Evolutionary conservation across 2,113 vertebrate species (phyloP).

Genomic region (Thamnophis sirtalis): DNA sequence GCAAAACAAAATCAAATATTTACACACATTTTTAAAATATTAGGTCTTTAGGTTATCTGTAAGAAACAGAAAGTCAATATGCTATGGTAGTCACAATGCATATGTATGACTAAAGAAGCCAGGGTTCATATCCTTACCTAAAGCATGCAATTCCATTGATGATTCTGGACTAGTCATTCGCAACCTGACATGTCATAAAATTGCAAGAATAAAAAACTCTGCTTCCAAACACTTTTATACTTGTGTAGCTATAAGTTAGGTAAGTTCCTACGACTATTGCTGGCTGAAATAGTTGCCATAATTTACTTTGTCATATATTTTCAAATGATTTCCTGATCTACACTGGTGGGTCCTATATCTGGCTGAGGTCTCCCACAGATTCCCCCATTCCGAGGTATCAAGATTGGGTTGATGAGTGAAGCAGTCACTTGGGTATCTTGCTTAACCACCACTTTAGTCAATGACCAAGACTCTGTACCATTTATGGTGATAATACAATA

Average conservation of each 20-base stretch:
- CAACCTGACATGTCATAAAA: not conserved
- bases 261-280: not conserved
- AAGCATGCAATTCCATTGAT: not conserved
- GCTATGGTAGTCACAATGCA: not conserved
- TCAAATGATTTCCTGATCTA: not conserved
- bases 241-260: not conserved
- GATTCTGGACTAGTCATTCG: not conserved
- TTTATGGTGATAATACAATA: not conserved
- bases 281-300: not conserved
- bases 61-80: not conserved
- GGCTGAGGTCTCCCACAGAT: not conserved
- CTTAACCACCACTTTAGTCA: not conserved
- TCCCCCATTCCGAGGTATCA: not conserved
- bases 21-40: not conserved
- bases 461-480: not conserved
- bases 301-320: not conserved
- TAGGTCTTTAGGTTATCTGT: not conserved
- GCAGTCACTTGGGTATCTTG: not conserved
- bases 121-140: not conserved
- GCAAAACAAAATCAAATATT: constrained; percentile 38
- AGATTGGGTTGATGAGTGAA: not conserved
- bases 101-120: not conserved
- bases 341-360: not conserved
- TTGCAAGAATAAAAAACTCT: not conserved
- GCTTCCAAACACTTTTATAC: not conserved